phyloP scores from a whole-genome alignment of 2,797 vertebrate species.

The Halcyon badia region DNA sequence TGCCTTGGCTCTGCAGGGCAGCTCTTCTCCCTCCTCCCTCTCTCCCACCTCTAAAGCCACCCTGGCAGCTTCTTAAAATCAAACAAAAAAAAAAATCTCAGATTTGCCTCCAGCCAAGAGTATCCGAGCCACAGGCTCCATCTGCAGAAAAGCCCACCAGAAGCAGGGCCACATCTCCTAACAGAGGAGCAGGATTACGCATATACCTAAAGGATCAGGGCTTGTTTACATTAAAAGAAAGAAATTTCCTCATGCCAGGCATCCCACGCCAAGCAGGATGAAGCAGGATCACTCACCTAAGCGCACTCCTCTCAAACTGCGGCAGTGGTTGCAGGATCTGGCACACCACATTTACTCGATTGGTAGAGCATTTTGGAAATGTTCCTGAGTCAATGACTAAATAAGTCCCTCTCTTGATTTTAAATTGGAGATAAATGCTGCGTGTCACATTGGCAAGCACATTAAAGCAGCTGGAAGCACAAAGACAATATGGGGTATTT shows the following conservation, averaged over 20 bases:
- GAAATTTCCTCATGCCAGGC: not conserved
- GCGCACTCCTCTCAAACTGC: not conserved
- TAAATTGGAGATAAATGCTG: constrained; percentile 42
- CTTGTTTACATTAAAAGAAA: not conserved
- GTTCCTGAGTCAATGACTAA: constrained; percentile 47
- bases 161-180: not conserved
- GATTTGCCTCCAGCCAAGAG: not conserved
- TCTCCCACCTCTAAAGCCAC: not conserved
- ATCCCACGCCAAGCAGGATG: not conserved
- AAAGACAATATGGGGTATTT: constrained; percentile 8
- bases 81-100: not conserved
- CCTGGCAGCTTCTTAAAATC: not conserved
- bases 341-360: not conserved
- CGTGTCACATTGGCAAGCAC: not conserved
- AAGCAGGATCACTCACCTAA: not conserved
- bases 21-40: not conserved
- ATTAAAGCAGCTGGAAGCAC: constrained; percentile 45
- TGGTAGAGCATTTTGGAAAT: constrained; percentile 10
- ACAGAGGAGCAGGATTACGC: not conserved
- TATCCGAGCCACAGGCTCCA: not conserved
- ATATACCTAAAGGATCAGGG: not conserved
- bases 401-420: constrained; percentile 40
- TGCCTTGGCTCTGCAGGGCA: not conserved
- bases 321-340: not conserved
- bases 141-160: not conserved